Base-by-base conservation (phyloP, 1,140 invertebrate genomes). In the Solenopsis invicta region DNA sequence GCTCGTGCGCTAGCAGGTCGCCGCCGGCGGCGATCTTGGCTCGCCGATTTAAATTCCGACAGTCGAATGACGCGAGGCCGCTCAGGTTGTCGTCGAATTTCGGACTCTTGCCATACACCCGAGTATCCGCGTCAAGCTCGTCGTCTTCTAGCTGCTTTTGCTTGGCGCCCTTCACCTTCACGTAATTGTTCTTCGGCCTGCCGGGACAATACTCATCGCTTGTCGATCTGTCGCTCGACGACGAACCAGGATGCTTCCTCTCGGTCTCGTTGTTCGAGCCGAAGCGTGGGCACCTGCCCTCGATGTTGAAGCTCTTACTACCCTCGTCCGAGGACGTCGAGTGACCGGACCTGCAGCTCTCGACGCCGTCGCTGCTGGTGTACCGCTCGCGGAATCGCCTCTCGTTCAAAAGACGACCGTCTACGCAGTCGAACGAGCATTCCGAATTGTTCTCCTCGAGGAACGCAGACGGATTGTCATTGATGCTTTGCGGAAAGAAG, bases 91-190 rank as follows among this genome's bases (percentile, higher is more conserved):
- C 94, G 75, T 95, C 95, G 85, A 95, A 95, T 66, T 95, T 95
- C 2, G 94, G 95, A 81, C 95, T 95, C 90, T 95, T 95, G 16
- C 94, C 95, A 72, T 95, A 95, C 37, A 94, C 91, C 71, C 94
- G 91, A 1, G 93, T 93, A 59, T 94, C 94, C 5, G 92, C 92
- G 62, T 95, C 94, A 4, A 93, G 74, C 81, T 95, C 94, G 75
- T 93, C 93, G 50, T 95, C 92, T 41, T 95, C 94, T n/a, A 94
- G 67, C 61, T 94, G 94, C 86, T 94, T 95, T 74, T 95, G 94
- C 45, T 94, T 91, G 0, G 91, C 91, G 3, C 94, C 94, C 69
- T 94, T 94, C 29, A 93, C 89, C 54, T 94, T 93, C 67, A 88
- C 89, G 24, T 86, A 92, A 82, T 89, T 92, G 50, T 92, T 93